Base-by-base conservation (phyloP, 2,888 invertebrate species). In the Leptinotarsa tumamoca region DNA sequence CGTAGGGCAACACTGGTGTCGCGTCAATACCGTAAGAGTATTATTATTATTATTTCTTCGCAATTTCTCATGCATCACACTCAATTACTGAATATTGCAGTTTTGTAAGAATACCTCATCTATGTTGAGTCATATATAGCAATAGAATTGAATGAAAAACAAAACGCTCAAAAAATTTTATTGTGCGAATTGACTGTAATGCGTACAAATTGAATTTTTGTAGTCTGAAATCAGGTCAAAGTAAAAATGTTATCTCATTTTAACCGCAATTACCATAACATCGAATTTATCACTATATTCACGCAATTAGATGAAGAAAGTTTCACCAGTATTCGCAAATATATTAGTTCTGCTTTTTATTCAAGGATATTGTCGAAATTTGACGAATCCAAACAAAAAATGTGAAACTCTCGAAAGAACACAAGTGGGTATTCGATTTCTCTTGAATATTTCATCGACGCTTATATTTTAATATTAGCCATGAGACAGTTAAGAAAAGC, bases 181-280 rank as follows among this genome's bases (percentile, higher is more conserved):
- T 0, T 43, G 0, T 43, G 3, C 10, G 43, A 43, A 43, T 43
- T 10, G 43, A 33, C 33, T 33, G 2, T 3, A 13, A 10, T 13
- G 43, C 43, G 43, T 43, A 43, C 10, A 43, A 43, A 43, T 43
- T 43, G 10, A 43, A 43, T 61, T 61, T 61, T 61, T 4, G 23
- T 61, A 23, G 5, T 27, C 13, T 15, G 27, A 27, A 61, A 61
- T 61, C 15, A 4, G 61, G 61, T 61, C 21, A 61, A 3, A 61
- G 13, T 18, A 21, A 58, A 58, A 58, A 58, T 63, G 15, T 63
- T 63, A 5, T 63, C 63, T 10, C 63, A 63, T 63, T 61, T 21
- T 0, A 15, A 63, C 63, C 63, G 63, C 63, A 63, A 63, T 4
- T 14, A 63, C 15, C 58, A 58, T 27, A 23, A 63, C 33, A 5